Base-by-base conservation (phyloP, 2,113 vertebrate genomes). In the Hippopotamus amphibius region DNA sequence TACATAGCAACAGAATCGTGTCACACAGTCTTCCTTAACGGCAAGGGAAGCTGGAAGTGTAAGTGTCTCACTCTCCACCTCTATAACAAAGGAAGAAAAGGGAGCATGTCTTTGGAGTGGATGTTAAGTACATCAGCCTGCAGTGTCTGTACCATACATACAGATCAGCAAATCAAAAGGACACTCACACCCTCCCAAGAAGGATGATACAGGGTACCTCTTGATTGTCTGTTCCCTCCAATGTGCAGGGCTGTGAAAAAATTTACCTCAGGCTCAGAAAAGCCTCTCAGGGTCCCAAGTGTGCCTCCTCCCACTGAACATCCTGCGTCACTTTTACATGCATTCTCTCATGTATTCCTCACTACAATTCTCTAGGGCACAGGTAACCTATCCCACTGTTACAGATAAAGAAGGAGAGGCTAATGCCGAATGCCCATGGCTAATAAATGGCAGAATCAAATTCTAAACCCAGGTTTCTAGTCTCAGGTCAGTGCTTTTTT, bases 181-280 rank as follows among this genome's bases (percentile, higher is more conserved):
- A 59, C 21, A 66, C 46, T 76, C 50, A n/a, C 1, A 28, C 7
- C 33, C 17, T 94, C 33, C 63, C 61, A 74, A 71, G 15, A 92
- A 5, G 21, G 30, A 87, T 59, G 33, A 21, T 65, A 1, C n/a
- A 11, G 21, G 7, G 22, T 88, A 7, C 43, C 37, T 91, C 84
- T 90, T 50, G 24, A 84, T 41, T 41, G 22, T 59, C 55, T 76
- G 17, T 13, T 76, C 50, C 55, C 30, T 88, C 80, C 61, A 74
- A 71, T 68, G 14, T 55, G 26, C 83, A 96, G n/a, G 55, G 43
- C 37, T 91, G 11, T 74, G 41, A 72, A 95, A 92, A 97, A 65
- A 86, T 43, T 66, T 6, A 65, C 37, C 26, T 63, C 21, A 87
- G 5, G 65, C n/a, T 89, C 83, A 65, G 33, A 77, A 90, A 92